Base-by-base conservation (phyloP, 2,113 vertebrate genomes). In the Melospiza melodia region DNA sequence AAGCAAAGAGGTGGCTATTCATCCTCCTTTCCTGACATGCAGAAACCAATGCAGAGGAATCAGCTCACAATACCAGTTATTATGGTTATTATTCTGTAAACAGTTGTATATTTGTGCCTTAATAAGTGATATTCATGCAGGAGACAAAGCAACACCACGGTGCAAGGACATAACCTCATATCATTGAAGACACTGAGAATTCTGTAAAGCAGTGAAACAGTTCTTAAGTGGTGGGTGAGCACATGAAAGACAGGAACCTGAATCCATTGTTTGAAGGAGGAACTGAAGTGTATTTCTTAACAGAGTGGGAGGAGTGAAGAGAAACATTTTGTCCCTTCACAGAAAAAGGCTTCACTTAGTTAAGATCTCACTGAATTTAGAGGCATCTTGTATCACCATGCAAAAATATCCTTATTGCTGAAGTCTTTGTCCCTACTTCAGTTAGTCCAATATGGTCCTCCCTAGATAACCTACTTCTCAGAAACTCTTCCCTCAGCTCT, bases 321-420 rank as follows among this genome's bases (percentile, higher is more conserved):
- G 44, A 86, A 95, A 90, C 82, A 67, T 57, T 86, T 49, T 75
- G 68, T 90, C 76, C 44, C 52, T 84, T 85, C 37, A 77, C 41
- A 89, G 52, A 61, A 93, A 93, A 93, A 77, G 7, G 33, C 39
- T 95, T 76, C 30, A 71, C 15, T 88, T 76, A 67, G 43, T 73
- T 52, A 80, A 88, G 72, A 83, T 90, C 33, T 81, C 87, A 75
- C n/a, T 94, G 88, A 88, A 57, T 94, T 94, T 90, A 59, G 15
- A 74, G 44, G 43, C 79, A 65, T 71, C 71, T 87, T 95, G 30
- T 73, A 80, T 80, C 84, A 78, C 28, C 30, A 17, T 48, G 48
- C 58, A 86, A 94, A 97, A 95, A 96, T 93, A 95, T 19, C 76
- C 30, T 39, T 73, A 52, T 33, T 63, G 75, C 85, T 96, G 83